Conservation (phyloP, 2,113 vertebrate genomes). For the Cynopterus brachyotis region DNA sequence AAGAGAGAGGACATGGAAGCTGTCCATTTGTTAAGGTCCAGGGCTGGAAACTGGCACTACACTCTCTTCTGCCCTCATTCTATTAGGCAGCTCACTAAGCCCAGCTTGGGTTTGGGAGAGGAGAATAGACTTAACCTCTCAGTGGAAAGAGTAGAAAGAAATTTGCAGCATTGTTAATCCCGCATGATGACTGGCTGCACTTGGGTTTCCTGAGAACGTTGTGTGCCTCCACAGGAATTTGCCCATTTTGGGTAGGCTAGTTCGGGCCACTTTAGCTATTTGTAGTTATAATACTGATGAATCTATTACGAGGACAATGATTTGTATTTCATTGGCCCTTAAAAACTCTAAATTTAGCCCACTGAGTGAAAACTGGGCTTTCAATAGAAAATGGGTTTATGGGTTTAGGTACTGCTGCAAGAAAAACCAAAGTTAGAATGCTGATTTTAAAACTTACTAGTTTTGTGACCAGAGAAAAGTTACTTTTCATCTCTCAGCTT, state of each 20-base stretch:
- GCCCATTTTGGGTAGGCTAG: neutral
- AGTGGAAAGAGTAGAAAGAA: neutral
- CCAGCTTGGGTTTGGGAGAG: neutral
- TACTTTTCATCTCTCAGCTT: neutral
- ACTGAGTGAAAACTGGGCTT: neutral
- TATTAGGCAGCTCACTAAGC: neutral
- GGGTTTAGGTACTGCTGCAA: neutral
- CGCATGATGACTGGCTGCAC: neutral
- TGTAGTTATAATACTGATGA: neutral
- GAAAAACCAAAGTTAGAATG: neutral
- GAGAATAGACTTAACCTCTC: neutral
- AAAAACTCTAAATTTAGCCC: neutral
- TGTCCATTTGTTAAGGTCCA: neutral
- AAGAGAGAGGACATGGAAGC: neutral
- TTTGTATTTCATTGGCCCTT: neutral
- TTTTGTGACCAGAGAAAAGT: neutral
- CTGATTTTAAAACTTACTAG: neutral
- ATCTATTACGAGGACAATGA: neutral
- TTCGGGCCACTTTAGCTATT: neutral
- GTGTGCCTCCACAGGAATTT: neutral
- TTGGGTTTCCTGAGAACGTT: neutral
- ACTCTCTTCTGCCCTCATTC: neutral
- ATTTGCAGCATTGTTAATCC: neutral
- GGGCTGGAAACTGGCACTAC: neutral
- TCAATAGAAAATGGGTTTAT: neutral